These are phyloP conservation scores for Acanthococcus lagerstroemiae DNA, from an alignment of 2,888 invertebrate species.

Conservation along the genomic window DNA sequence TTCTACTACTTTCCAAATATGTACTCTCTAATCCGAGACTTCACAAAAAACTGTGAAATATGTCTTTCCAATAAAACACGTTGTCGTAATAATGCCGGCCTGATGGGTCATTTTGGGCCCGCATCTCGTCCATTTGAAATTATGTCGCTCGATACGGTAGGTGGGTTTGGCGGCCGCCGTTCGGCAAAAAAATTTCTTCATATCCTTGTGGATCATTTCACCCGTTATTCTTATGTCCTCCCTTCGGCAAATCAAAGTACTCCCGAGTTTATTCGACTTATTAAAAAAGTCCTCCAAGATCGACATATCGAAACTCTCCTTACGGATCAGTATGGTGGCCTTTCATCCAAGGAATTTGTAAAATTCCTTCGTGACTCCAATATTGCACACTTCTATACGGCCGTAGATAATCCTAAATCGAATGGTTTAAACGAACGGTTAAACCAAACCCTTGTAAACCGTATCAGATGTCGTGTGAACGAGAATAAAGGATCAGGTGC, in stretches of 20 bases:
- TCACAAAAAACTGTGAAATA: constrained; percentile 32
- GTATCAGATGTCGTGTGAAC: background rate
- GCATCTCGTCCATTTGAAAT: constrained; percentile 38
- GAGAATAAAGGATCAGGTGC: background rate
- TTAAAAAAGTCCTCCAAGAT: background rate
- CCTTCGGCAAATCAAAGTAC: constrained; percentile 37
- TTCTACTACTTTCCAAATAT: constrained; percentile 26
- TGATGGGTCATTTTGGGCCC: constrained; percentile 38
- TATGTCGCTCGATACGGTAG: constrained; percentile 38
- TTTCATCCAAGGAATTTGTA: background rate
- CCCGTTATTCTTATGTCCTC: constrained; percentile 36
- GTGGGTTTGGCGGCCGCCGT: constrained; percentile 38
- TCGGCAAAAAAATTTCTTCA: too few relatives aligned
- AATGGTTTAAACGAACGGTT: background rate
- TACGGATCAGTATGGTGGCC: background rate
- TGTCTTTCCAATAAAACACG: constrained; percentile 39
- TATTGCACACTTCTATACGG: background rate
- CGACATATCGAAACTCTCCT: background rate
- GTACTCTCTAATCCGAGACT: constrained; percentile 33
- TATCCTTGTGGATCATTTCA: constrained; percentile 37
- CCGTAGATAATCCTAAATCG: background rate
- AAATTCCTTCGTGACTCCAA: background rate
- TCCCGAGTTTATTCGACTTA: constrained; percentile 37
- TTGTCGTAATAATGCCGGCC: too few relatives aligned
- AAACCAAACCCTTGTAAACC: background rate